Conservation (phyloP, 1,140 invertebrate species). For the Drosophila pectinifera region DNA sequence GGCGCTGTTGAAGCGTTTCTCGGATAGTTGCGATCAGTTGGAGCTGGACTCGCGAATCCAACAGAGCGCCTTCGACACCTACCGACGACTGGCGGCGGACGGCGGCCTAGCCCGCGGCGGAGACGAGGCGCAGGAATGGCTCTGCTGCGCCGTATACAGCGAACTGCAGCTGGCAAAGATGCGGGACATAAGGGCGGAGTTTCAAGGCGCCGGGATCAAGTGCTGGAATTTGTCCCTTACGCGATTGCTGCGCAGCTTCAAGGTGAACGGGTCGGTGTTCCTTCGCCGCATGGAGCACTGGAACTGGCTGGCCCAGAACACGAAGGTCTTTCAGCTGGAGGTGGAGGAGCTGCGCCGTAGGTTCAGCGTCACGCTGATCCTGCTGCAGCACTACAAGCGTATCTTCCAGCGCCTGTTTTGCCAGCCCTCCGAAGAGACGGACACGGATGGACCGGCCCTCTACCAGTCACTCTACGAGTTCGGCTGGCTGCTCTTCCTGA, state of each 20-base stretch:
- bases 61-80: constrained; percentile 41
- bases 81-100: constrained; percentile 30
- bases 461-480: constrained; percentile 91
- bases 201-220: not conserved
- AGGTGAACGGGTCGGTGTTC: constrained; percentile 96
- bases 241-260: constrained; percentile 92
- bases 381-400: constrained; percentile 96
- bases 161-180: constrained; percentile 58
- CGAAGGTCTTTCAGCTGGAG: constrained; percentile 92
- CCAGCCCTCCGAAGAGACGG: constrained; percentile 82
- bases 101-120: constrained; percentile 33
- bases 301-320: constrained; percentile 96
- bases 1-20: constrained; percentile 26
- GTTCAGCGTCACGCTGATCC: constrained; percentile 96
- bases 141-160: constrained; percentile 63
- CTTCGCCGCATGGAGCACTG: constrained; percentile 98
- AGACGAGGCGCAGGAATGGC: constrained; percentile 56
- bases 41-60: constrained; percentile 35
- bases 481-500: constrained; percentile 96
- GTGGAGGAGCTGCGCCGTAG: constrained; percentile 94
- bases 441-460: constrained; percentile 16
- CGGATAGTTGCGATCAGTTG: constrained; percentile 37
- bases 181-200: constrained; percentile 41
- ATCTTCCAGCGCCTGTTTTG: constrained; percentile 94
- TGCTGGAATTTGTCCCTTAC: constrained; percentile 71